phyloP scores from a whole-genome alignment of 2,888 invertebrate genomes.

The Leptinotarsa rubiginosa region DNA sequence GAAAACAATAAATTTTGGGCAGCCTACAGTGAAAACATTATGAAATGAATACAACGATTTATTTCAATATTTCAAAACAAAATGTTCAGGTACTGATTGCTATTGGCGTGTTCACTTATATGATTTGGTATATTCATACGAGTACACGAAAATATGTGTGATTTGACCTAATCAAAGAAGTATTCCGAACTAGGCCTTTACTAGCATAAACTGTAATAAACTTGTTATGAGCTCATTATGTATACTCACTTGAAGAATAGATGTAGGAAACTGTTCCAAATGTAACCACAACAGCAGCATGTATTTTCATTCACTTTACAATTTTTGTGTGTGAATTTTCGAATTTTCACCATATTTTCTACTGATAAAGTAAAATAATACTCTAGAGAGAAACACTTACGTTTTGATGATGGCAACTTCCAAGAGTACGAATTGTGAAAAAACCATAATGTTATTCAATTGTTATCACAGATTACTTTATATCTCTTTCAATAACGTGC shows the following conservation, averaged over 20 bases:
- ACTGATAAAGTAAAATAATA: background rate
- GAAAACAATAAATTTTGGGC: too few species aligned
- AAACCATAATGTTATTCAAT: constrained; percentile 7
- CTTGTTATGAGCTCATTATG: background rate
- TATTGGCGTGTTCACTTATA: too few species aligned
- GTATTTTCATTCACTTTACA: background rate
- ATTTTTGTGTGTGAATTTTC: background rate
- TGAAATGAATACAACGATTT: too few species aligned
- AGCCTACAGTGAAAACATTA: too few species aligned
- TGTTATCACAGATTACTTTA: constrained; percentile 17
- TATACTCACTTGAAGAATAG: constrained; percentile 4
- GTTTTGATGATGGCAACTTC: background rate
- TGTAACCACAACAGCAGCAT: constrained; percentile 5
- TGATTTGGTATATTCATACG: too few species aligned
- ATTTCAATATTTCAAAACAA: too few species aligned
- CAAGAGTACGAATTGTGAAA: background rate
- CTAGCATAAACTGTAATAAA: too few species aligned
- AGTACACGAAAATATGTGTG: too few species aligned
- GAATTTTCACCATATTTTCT: constrained; percentile 1
- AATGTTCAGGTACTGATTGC: too few species aligned
- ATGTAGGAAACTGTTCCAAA: constrained; percentile 3
- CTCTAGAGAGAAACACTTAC: background rate
- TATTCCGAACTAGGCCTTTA: too few species aligned
- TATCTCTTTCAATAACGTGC: constrained; percentile 10
- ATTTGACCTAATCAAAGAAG: too few species aligned